A percentile compares a stretch with the other conserved stretches of the same genome.
Conservation (phyloP, 2,113 vertebrate genomes). For the Poecile atricapillus region DNA sequence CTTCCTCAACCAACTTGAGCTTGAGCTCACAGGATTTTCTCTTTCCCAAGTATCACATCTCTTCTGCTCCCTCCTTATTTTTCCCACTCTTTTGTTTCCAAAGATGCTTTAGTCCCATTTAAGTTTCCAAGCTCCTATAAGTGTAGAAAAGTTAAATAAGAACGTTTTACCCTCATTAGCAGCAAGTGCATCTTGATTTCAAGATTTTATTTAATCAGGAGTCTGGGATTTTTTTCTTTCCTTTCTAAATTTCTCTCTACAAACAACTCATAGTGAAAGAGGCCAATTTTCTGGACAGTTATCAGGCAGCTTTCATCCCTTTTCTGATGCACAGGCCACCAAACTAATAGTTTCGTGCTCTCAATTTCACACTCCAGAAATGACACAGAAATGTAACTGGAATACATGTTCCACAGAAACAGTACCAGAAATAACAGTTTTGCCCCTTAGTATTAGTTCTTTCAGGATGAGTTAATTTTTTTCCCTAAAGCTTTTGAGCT, state of each 20-base stretch:
- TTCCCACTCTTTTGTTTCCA: not conserved
- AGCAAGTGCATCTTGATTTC: not conserved
- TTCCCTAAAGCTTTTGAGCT: not conserved
- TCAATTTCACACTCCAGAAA: conserved; percentile 4
- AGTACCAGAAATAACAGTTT: not conserved
- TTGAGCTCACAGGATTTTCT: not conserved
- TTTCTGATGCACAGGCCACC: not conserved
- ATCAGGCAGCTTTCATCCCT: not conserved
- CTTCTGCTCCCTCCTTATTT: not conserved
- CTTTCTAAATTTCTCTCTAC: not conserved
- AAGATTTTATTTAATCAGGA: not conserved
- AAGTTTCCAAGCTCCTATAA: not conserved
- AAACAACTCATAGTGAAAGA: not conserved
- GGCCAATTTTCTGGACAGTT: not conserved
- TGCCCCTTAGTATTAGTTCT: not conserved
- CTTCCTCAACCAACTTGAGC: not conserved
- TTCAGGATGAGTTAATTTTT: not conserved
- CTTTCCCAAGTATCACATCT: not conserved
- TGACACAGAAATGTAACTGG: not conserved
- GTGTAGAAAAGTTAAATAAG: not conserved
- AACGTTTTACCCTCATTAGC: not conserved
- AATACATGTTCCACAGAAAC: not conserved
- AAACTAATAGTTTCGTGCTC: not conserved
- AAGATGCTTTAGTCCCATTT: not conserved
- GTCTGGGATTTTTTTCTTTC: not conserved